Percentiles rank a stretch among this genome's conserved stretches.
Conservation (phyloP, 2,113 vertebrate genomes). For the Phocoena phocoena region DNA sequence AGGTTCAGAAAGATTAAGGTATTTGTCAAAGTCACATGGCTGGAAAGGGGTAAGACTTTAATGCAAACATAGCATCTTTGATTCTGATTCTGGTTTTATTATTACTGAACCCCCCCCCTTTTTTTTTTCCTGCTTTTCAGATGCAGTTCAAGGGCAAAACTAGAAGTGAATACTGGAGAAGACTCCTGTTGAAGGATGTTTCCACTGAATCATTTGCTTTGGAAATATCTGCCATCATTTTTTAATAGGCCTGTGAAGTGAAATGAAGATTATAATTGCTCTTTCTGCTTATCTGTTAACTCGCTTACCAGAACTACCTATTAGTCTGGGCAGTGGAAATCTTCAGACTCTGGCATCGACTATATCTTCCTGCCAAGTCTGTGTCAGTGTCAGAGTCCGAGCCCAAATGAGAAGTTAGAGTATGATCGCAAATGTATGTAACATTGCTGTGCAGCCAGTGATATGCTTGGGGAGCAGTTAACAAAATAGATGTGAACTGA, state of each 20-base stretch:
- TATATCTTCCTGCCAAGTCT: neutral
- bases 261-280: constrained; percentile 31
- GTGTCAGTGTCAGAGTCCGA: neutral
- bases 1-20: neutral
- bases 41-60: neutral
- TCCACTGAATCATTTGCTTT: neutral
- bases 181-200: neutral
- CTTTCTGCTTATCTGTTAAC: constrained; percentile 53
- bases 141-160: neutral
- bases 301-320: constrained; percentile 5
- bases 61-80: neutral
- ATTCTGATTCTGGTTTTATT: neutral
- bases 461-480: no score
- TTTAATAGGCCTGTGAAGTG: constrained; percentile 26
- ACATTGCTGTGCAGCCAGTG: neutral
- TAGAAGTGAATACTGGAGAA: neutral
- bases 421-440: neutral
- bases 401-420: neutral
- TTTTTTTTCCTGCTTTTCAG: neutral
- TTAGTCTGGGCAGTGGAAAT: constrained; percentile 26
- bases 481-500: neutral
- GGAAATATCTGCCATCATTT: neutral
- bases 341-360: neutral
- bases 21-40: neutral
- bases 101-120: neutral